Evolutionary conservation across 2,113 vertebrate genomes (phyloP).

Genomic region (Dinomys branickii): DNA sequence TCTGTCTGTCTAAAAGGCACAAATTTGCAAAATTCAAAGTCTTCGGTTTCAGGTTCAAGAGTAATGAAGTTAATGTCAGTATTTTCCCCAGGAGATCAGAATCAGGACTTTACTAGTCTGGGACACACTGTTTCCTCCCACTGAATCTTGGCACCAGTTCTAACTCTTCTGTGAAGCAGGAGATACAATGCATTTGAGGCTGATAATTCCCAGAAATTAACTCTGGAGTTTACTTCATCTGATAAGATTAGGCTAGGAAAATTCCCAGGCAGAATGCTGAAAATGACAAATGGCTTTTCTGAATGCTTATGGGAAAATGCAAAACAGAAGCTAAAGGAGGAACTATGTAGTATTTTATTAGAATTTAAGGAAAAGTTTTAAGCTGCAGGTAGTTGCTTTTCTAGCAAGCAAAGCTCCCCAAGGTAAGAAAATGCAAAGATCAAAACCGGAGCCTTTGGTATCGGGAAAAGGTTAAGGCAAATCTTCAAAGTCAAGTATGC

Average conservation of each 20-base stretch:
- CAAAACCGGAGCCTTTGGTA: not conserved
- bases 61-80: conserved; percentile 84
- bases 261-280: conserved; percentile 6
- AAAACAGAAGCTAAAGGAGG: not conserved
- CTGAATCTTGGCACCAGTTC: conserved; percentile 87
- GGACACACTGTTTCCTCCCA: conserved; percentile 78
- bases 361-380: conserved; percentile 33
- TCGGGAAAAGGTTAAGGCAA: not conserved
- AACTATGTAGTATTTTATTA: not conserved
- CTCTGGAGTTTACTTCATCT: conserved; percentile 87
- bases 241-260: conserved; percentile 71
- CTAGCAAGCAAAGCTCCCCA: not conserved
- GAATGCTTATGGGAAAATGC: not conserved
- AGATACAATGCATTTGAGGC: conserved; percentile 82
- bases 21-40: conserved; percentile 81
- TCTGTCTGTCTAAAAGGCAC: conserved; percentile 76
- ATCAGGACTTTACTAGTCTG: conserved; percentile 83
- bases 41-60: conserved; percentile 78
- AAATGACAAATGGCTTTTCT: not conserved
- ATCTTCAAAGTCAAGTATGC: not conserved
- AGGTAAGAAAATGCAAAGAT: not conserved
- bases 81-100: conserved; percentile 82
- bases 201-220: conserved; percentile 86
- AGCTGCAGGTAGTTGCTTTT: not conserved
- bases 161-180: conserved; percentile 78